Conservation (phyloP, 2,113 vertebrate genomes). For the Verasper variegatus region DNA sequence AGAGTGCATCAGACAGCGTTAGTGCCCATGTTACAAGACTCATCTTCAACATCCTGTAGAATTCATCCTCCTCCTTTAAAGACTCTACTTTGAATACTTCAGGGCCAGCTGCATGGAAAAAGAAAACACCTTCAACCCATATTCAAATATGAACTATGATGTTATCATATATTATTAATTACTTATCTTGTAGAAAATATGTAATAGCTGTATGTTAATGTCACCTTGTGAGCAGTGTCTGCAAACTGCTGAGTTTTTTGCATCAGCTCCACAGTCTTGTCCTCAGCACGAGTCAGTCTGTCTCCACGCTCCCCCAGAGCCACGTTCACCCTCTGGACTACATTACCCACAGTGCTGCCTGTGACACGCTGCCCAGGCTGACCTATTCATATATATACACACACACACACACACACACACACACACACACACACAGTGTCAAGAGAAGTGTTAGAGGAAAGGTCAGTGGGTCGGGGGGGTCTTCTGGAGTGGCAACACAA, state of each 20-base stretch:
- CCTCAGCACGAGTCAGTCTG: conserved; percentile 86
- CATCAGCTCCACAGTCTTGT: conserved; percentile 89
- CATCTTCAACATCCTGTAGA: not conserved
- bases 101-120: conserved; percentile 63
- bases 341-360: conserved; percentile 86
- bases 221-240: conserved; percentile 92
- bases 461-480: not conserved
- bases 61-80: not conserved
- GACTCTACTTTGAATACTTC: conserved; percentile 65
- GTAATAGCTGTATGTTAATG: not conserved
- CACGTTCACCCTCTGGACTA: conserved; percentile 90
- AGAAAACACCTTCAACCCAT: not conserved
- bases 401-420: not conserved
- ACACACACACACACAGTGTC: not conserved
- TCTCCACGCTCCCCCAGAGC: conserved; percentile 91
- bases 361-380: conserved; percentile 82
- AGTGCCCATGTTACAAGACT: conserved; percentile 27
- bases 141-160: not conserved
- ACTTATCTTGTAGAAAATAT: not conserved
- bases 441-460: not conserved
- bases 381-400: conserved; percentile 34
- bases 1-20: conserved; percentile 18
- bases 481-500: no score
- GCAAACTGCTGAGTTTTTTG: conserved; percentile 91
- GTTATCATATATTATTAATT: not conserved